phyloP scores from a whole-genome alignment of 2,888 invertebrate species.

The Micoletzkya japonica region DNA sequence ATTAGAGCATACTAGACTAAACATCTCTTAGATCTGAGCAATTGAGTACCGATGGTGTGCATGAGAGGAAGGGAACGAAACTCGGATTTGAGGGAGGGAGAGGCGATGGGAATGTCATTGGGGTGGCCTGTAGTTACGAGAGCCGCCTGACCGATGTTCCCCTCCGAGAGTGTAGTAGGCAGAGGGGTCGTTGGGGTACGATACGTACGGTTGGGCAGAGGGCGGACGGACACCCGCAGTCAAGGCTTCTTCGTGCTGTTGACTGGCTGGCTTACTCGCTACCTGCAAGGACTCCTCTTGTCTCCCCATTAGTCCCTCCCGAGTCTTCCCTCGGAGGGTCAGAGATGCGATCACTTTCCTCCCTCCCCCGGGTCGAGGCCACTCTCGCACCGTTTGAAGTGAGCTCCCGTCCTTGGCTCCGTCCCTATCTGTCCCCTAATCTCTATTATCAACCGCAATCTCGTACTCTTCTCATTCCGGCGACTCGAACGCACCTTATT shows the following conservation, averaged over 20 bases:
- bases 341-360: constrained; percentile 20
- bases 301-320: too few relatives aligned
- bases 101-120: background rate
- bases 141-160: constrained; percentile 19
- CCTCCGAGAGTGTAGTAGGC: constrained; percentile 63
- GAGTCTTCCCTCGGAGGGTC: constrained; percentile 4
- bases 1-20: too few relatives aligned
- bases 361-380: constrained; percentile 21
- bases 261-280: constrained; percentile 58
- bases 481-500: constrained; percentile 39
- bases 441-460: constrained; percentile 19
- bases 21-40: too few relatives aligned
- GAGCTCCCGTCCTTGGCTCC: constrained; percentile 16
- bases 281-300: constrained; percentile 41
- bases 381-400: background rate
- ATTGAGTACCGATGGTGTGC: constrained; percentile 17
- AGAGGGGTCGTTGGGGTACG: constrained; percentile 62
- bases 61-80: too few relatives aligned
- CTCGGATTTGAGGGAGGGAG: background rate
- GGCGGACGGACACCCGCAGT: constrained; percentile 43
- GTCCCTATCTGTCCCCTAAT: constrained; percentile 20
- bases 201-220: constrained; percentile 54
- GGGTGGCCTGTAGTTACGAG: background rate
- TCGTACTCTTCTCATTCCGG: background rate
- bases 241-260: constrained; percentile 56